Evolutionary conservation across 2,888 invertebrate species (phyloP), one percentile per base, ranked within the genome.

Genomic region (Catocala fraxini): DNA sequence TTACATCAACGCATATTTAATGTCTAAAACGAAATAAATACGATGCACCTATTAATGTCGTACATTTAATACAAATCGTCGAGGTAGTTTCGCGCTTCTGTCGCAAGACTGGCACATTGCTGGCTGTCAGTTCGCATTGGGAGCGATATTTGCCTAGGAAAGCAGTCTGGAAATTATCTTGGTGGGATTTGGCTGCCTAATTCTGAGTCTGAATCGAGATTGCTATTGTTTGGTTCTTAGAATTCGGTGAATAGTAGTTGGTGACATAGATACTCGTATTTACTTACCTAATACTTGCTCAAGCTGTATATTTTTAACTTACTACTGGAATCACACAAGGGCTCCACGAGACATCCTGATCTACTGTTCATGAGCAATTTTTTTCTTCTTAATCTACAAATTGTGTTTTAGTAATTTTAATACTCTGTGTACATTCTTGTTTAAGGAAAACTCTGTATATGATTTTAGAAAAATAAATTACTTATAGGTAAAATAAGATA

Each of bases 101-200:
- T 71, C 65, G 63, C 53, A 64, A 72, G 73, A 75, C 71, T 76
- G 65, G 60, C 63, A 65, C 68, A 67, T 67, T 63, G 65, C 67
- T 61, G 59, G 68, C 68, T 65, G 59, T 60, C 35, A 39, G 34
- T 54, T 46, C 55, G 42, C 47, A 55, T 46, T 47, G 41, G 13
- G n/a, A 48, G 41, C 41, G 25, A 48, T 63, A 63, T 63, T 59
- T 51, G 58, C 55, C 34, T 43, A 41, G 55, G 33, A 55, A 56
- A 49, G 49, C 51, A 34, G 59, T 12, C 58, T 63, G 63, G 25
- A 48, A 56, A 55, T 63, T 59, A 63, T 63, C 63, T 63, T 10
- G 63, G 58, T 47, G 35, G 58, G 63, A 58, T 63, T 63, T 49
- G 25, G 43, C n/a, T 43, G 56, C 49, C 56, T 63, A 46, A 63